Conservation (phyloP, 2,113 vertebrate species). For the Phocoena sinus region DNA sequence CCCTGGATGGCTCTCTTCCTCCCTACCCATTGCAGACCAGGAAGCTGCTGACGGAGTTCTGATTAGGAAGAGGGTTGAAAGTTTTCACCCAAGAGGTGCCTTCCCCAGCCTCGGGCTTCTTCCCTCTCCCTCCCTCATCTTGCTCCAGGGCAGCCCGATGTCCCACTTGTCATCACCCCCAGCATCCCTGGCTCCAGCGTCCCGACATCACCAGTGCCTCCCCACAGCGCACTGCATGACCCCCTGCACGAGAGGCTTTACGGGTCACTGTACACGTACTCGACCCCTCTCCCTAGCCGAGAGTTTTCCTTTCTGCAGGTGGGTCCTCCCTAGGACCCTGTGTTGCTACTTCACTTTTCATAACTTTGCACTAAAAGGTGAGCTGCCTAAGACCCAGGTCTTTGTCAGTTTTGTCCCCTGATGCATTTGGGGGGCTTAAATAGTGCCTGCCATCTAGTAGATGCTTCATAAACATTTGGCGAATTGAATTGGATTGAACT, state of each 20-base stretch:
- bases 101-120: neutral
- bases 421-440: neutral
- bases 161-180: neutral
- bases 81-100: neutral
- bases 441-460: neutral
- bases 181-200: rapidly evolving
- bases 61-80: neutral
- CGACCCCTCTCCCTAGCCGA: neutral
- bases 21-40: neutral
- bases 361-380: neutral
- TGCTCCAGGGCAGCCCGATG: neutral
- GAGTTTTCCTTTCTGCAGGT: neutral
- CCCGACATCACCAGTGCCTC: neutral
- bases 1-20: neutral
- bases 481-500: neutral
- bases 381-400: neutral
- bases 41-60: neutral
- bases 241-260: neutral
- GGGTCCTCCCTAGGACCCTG: neutral
- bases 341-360: neutral
- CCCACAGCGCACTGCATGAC: rapidly evolving
- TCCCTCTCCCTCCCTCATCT: neutral
- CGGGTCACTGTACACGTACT: rapidly evolving
- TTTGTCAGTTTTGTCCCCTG: neutral
- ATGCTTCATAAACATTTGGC: neutral